Evolutionary conservation across 1,140 invertebrate species (phyloP), one percentile per base, ranked within the genome.

Genomic region (Pentalonia nigronervosa): DNA sequence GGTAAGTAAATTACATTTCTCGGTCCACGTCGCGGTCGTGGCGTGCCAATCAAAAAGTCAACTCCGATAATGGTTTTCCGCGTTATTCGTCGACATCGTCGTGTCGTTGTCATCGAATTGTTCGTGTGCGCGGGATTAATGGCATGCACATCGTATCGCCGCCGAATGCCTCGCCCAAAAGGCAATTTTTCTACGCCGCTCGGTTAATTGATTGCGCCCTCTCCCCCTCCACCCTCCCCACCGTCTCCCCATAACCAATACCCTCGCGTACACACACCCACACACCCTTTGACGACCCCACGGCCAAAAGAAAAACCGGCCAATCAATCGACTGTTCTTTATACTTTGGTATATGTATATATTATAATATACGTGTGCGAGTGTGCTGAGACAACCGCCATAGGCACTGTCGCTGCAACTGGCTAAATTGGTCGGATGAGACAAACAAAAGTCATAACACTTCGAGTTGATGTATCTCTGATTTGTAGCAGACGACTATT

Each of bases 311-410:
- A 76, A 76, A 76, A 4, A 76, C 60, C 14, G n/a, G 30, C 60
- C 60, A 76, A 76, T 76, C 60, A 76, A 76, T 76, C 60, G 60
- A 76, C 60, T 76, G n/a, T 76, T 76, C 60, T 76, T 23, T 53
- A 53, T 41, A n/a, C 50, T 53, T 53, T 17, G n/a, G 60, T n/a
- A 53, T 7, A 53, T 0, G 7, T 53, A 53, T n/a, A n/a, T n/a
- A n/a, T n/a, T n/a, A 76, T n/a, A 17, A 14, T n/a, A n/a, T 7
- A 76, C 4, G n/a, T 17, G 60, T n/a, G n/a, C n/a, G n/a, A 17
- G 60, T 67, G 60, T 76, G 60, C 6, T 14, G 7, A 76, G 7
- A 76, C 60, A 6, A 76, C 14, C 30, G 0, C 6, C 14, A 3
- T 67, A 8, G 2, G 56, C 30, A 67, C 60, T 67, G 60, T 76